Percentiles rank a stretch among this genome's conserved stretches.
These are phyloP conservation scores for Mus minutoides DNA, from an alignment of 2,797 vertebrate genomes.

Conservation along the genomic window DNA sequence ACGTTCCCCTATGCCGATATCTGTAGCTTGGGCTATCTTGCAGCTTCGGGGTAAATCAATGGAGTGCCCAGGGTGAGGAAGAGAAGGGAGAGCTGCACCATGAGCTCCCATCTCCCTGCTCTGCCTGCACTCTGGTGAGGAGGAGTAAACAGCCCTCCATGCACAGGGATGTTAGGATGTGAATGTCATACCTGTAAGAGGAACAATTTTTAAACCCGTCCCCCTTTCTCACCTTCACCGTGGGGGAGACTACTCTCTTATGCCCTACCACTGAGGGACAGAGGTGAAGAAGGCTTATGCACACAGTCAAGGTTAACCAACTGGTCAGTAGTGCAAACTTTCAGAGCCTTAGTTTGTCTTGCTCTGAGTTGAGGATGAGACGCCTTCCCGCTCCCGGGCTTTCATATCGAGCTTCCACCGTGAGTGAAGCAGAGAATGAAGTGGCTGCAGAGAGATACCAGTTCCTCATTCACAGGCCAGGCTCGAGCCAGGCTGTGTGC, in stretches of 20 bases:
- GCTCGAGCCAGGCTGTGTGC: neutral
- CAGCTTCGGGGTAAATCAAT: constrained; percentile 81
- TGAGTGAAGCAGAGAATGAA: neutral
- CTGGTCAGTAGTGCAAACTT: fast-evolving
- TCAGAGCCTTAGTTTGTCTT: fast-evolving
- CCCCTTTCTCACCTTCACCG: neutral
- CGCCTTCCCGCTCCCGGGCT: neutral
- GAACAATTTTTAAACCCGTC: neutral
- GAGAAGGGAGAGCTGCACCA: neutral
- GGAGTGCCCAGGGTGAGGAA: constrained; percentile 71
- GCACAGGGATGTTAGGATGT: neutral
- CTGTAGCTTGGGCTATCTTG: constrained; percentile 83
- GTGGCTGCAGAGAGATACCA: fast-evolving
- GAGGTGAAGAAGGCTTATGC: neutral
- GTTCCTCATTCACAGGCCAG: fast-evolving
- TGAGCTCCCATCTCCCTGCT: neutral
- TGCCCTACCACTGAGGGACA: fast-evolving
- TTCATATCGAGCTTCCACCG: neutral
- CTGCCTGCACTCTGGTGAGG: neutral
- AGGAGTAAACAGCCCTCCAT: neutral
- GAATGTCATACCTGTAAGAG: neutral
- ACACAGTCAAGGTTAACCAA: fast-evolving
- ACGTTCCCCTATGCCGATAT: constrained; percentile 82
- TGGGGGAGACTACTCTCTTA: neutral
- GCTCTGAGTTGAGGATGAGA: neutral